Evolutionary conservation across 2,113 vertebrate genomes (phyloP).

Genomic region (Mystacornis crossleyi): DNA sequence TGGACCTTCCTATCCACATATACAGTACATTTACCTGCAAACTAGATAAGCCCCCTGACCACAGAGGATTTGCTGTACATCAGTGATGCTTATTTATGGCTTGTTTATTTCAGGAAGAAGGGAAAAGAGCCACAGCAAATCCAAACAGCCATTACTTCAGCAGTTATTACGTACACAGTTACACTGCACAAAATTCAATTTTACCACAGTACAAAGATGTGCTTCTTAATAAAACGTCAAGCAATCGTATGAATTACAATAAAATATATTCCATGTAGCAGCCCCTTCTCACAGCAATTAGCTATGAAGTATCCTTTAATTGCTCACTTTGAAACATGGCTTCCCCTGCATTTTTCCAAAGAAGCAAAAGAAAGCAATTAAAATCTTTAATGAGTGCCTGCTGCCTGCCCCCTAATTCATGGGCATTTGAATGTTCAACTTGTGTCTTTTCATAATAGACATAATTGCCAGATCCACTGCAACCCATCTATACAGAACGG

Average conservation of each 20-base stretch:
- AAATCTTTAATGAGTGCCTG: constrained; percentile 49
- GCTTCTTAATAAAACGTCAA: constrained; percentile 33
- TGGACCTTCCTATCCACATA: not conserved
- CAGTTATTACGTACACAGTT: not conserved
- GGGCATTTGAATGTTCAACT: constrained; percentile 10
- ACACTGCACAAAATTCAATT: constrained; percentile 22
- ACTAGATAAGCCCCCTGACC: not conserved
- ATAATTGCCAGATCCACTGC: constrained; percentile 47
- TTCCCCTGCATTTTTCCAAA: constrained; percentile 16
- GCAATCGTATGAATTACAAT: constrained; percentile 2
- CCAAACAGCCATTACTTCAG: not conserved
- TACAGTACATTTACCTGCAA: not conserved
- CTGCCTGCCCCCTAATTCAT: constrained; percentile 22
- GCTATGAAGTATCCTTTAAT: constrained; percentile 46
- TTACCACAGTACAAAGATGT: constrained; percentile 13
- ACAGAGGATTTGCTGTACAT: not conserved
- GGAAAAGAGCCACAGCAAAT: constrained; percentile 24
- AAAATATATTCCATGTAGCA: not conserved
- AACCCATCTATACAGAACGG: constrained; percentile 1
- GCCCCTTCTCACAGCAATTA: constrained; percentile 25
- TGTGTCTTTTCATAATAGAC: constrained; percentile 38
- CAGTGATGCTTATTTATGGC: not conserved
- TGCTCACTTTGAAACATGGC: constrained; percentile 21
- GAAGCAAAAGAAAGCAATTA: constrained; percentile 48
- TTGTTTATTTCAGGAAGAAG: not conserved